phyloP scores from a whole-genome alignment of 2,888 invertebrate species.

The Timema cristinae region DNA sequence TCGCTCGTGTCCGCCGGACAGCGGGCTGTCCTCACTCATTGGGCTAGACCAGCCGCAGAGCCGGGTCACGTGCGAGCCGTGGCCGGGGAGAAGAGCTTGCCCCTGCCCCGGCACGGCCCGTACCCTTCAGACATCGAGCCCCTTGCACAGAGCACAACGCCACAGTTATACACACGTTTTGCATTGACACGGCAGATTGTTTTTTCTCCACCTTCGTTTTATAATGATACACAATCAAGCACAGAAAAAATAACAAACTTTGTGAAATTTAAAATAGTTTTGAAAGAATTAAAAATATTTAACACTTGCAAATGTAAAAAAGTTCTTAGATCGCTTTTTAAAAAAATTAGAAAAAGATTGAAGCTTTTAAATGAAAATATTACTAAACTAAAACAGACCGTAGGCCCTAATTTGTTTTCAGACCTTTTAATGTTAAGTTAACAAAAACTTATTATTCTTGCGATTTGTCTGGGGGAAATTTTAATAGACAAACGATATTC shows the following conservation, averaged over 20 bases:
- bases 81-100: constrained; percentile 52
- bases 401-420: no score
- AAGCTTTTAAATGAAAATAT: no score
- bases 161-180: neutral
- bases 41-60: constrained; percentile 70
- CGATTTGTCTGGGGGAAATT: no score
- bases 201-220: neutral
- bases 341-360: no score
- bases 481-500: no score
- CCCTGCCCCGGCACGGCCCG: constrained; percentile 63
- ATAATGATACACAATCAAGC: neutral
- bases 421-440: no score
- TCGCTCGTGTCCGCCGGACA: constrained; percentile 65
- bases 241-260: neutral
- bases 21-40: constrained; percentile 66
- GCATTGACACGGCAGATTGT: neutral
- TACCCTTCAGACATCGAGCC: constrained; percentile 72
- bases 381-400: no score
- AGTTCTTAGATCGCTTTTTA: no score
- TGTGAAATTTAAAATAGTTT: neutral
- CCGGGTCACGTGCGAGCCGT: constrained; percentile 38
- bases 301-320: no score
- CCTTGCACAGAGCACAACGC: constrained; percentile 46
- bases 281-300: no score
- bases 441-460: no score